These are phyloP conservation scores for Cydia splendana DNA, from an alignment of 1,140 invertebrate species.

Conservation along the genomic window DNA sequence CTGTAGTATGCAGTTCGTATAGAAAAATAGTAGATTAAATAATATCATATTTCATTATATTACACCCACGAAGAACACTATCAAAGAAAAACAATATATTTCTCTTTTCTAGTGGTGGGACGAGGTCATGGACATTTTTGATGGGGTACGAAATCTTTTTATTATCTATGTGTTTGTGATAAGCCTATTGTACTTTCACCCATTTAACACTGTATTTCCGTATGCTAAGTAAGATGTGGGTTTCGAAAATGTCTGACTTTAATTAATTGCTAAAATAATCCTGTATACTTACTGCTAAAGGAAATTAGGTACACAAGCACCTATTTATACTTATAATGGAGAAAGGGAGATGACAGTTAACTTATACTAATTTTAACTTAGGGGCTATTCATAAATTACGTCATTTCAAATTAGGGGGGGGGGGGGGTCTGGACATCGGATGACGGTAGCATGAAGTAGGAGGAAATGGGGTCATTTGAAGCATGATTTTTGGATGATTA, in stretches of 20 bases:
- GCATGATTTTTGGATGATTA: no score
- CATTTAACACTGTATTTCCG: slow-evolving; percentile 50
- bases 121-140: slow-evolving; percentile 96
- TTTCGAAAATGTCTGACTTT: slow-evolving; percentile 8
- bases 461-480: no score
- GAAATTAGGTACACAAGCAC: neutral
- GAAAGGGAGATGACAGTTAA: no score
- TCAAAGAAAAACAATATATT: slow-evolving; percentile 69
- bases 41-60: neutral
- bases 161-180: slow-evolving; percentile 60
- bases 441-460: no score
- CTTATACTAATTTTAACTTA: no score
- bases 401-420: no score
- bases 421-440: no score
- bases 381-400: no score
- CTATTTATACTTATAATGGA: no score
- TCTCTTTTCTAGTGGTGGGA: slow-evolving; percentile 95
- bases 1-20: neutral
- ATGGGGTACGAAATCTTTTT: slow-evolving; percentile 88
- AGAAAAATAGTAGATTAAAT: neutral
- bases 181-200: slow-evolving; percentile 37
- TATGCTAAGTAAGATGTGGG: slow-evolving; percentile 34
- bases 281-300: neutral
- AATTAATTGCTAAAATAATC: neutral
- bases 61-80: slow-evolving; percentile 37